phyloP scores from a whole-genome alignment of 2,113 vertebrate species.

The Trematocara marginatum region DNA sequence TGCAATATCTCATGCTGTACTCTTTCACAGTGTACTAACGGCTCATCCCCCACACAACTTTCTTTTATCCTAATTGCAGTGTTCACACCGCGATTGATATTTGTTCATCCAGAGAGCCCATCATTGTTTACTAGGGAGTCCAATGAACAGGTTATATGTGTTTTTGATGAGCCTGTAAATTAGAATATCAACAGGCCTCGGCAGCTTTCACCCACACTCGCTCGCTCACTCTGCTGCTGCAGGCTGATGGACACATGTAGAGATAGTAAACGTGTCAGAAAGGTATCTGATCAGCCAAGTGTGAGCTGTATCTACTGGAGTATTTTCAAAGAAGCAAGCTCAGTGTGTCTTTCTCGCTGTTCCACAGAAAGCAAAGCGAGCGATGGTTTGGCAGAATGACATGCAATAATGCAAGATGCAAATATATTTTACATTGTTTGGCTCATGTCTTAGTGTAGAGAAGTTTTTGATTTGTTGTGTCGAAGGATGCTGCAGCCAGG shows the following conservation, averaged over 20 bases:
- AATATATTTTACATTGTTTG: not conserved
- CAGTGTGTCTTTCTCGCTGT: not conserved
- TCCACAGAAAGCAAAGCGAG: not conserved
- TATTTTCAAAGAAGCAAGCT: not conserved
- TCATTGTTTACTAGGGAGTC: not conserved
- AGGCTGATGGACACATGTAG: not conserved
- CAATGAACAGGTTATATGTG: not conserved
- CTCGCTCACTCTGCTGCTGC: not conserved
- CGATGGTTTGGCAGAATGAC: not conserved
- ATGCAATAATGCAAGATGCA: not conserved
- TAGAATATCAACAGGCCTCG: not conserved
- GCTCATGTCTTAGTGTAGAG: not conserved
- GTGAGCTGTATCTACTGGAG: not conserved
- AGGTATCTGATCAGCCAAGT: not conserved
- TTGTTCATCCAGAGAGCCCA: not conserved
- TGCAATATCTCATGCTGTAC: not conserved
- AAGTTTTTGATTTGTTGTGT: not conserved
- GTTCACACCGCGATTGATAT: not conserved
- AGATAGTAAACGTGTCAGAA: not conserved
- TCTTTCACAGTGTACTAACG: not conserved
- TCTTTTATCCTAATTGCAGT: not conserved
- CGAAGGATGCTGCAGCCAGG: not conserved
- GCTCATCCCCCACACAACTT: not conserved
- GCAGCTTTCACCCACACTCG: not conserved
- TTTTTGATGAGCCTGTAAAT: conserved; percentile 3